Evolutionary conservation across 1,140 invertebrate species (phyloP).

Genomic region (Micrasema minimum): DNA sequence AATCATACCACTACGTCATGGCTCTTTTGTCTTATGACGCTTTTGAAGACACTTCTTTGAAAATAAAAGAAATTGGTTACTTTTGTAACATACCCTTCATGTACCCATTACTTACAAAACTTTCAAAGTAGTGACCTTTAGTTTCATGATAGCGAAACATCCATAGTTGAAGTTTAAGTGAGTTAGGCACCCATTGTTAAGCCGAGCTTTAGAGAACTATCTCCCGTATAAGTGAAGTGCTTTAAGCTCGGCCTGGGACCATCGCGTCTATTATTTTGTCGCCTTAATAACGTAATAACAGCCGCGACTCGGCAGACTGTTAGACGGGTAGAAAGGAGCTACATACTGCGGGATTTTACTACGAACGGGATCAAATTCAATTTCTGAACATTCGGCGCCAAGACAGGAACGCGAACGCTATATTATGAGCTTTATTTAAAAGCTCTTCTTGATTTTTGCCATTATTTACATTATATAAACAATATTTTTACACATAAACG

Average conservation of each 20-base stretch:
- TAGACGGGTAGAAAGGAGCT: slow-evolving; percentile 43
- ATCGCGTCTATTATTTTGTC: slow-evolving; percentile 50
- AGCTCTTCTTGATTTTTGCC: too few relatives aligned
- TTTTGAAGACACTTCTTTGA: too few relatives aligned
- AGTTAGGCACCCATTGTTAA: slow-evolving; percentile 27
- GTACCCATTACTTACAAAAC: too few relatives aligned
- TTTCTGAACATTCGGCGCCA: slow-evolving; percentile 25
- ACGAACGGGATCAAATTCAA: slow-evolving; percentile 27
- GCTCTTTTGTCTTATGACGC: too few relatives aligned
- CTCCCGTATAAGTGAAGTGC: slow-evolving; percentile 45
- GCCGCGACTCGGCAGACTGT: slow-evolving; percentile 42
- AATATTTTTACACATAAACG: too few relatives aligned
- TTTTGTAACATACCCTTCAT: too few relatives aligned
- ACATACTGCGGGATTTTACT: background rate
- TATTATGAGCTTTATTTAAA: slow-evolving; percentile 19
- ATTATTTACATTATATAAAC: too few relatives aligned
- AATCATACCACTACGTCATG: too few relatives aligned
- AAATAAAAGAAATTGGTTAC: too few relatives aligned
- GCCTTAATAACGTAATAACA: slow-evolving; percentile 49
- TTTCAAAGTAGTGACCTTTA: too few relatives aligned
- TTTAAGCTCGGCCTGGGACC: slow-evolving; percentile 21
- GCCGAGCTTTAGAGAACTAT: slow-evolving; percentile 15
- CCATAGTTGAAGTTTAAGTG: too few relatives aligned
- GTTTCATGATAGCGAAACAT: too few relatives aligned
- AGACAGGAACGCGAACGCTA: background rate